These are phyloP conservation scores for Xyrauchen texanus DNA, from an alignment of 2,113 vertebrate genomes.

Conservation along the genomic window DNA sequence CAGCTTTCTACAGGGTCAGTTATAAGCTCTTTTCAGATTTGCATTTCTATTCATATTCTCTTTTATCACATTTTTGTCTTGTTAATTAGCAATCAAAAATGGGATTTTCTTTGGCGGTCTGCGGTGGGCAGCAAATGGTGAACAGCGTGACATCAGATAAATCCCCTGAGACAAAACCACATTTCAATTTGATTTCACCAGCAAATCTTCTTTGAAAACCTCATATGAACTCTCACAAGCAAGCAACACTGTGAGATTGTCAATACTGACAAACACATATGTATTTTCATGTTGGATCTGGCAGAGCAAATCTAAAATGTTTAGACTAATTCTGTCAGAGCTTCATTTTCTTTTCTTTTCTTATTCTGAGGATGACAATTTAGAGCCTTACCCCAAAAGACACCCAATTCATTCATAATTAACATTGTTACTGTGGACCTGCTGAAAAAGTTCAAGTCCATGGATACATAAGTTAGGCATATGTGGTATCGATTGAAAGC, in stretches of 20 bases:
- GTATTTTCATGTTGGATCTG: not conserved
- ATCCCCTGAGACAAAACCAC: constrained; percentile 22
- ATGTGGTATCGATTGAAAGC: no score
- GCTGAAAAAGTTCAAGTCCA: no score
- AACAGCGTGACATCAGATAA: constrained; percentile 23
- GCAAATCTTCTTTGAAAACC: constrained; percentile 5
- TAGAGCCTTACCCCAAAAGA: no score
- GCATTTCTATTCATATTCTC: constrained; percentile 22
- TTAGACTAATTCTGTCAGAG: not conserved
- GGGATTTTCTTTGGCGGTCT: not conserved
- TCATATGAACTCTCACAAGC: not conserved
- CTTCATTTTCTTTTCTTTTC: no score
- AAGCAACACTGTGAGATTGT: not conserved
- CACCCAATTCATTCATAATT: no score
- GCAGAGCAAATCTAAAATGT: not conserved
- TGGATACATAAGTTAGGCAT: no score
- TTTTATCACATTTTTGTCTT: constrained; percentile 33
- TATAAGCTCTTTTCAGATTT: constrained; percentile 2
- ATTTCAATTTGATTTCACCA: constrained; percentile 27
- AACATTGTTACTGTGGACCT: no score
- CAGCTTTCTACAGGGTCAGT: constrained; percentile 40
- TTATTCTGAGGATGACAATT: no score
- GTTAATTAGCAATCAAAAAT: constrained; percentile 21
- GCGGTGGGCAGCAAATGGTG: constrained; percentile 20
- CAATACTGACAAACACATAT: not conserved